phyloP scores from a whole-genome alignment of 2,113 vertebrate genomes.

The Sebastes schlegelii region DNA sequence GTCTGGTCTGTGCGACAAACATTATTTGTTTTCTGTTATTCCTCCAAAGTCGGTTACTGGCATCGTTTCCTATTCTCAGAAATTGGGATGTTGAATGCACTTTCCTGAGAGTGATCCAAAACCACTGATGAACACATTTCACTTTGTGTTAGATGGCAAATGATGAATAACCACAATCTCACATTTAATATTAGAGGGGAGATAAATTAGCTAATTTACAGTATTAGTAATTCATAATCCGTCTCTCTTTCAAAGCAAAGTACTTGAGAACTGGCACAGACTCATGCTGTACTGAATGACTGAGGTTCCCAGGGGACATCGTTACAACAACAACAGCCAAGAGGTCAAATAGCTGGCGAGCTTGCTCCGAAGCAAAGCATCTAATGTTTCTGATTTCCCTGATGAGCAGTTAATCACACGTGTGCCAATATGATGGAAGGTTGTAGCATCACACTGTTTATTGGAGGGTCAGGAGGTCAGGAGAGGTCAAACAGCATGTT shows the following conservation, averaged over 20 bases:
- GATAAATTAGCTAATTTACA: not conserved
- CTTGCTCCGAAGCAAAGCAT: not conserved
- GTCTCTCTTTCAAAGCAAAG: not conserved
- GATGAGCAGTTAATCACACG: slow-evolving; percentile 30
- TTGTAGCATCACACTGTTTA: slow-evolving; percentile 1
- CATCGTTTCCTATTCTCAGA: not conserved
- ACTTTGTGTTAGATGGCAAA: not conserved
- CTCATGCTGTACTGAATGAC: slow-evolving; percentile 5
- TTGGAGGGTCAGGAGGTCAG: slow-evolving; percentile 9
- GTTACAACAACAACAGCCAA: slow-evolving; percentile 13
- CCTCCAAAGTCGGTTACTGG: not conserved
- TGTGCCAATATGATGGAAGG: slow-evolving; percentile 4
- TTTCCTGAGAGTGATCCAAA: not conserved
- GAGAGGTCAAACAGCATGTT: not conserved
- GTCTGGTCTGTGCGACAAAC: not conserved
- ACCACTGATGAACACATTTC: not conserved
- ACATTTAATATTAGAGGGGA: not conserved
- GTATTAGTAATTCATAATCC: not conserved
- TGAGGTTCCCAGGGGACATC: slow-evolving; percentile 18
- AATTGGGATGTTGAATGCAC: not conserved
- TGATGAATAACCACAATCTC: not conserved
- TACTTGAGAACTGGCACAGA: not conserved
- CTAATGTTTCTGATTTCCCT: slow-evolving; percentile 57
- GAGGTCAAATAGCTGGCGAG: not conserved
- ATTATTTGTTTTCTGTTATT: not conserved